Percentiles rank a stretch among this genome's conserved stretches.
These are phyloP conservation scores for Pammene fasciana DNA, from an alignment of 2,888 invertebrate species.

Conservation along the genomic window DNA sequence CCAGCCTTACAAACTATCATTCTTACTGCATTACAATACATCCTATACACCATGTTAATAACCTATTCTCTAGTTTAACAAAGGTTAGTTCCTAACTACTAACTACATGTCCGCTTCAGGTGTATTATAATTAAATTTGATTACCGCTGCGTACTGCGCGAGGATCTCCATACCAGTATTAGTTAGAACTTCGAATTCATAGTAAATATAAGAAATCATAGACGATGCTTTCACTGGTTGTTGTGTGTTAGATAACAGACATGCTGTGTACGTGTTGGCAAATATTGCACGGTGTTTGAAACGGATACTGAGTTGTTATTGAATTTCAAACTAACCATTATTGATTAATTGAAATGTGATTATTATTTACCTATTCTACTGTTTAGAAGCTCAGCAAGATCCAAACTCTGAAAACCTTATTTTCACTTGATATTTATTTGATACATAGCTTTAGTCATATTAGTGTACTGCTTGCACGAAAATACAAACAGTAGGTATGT, in stretches of 20 bases:
- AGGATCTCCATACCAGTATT: background rate
- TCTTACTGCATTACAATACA: too few species aligned
- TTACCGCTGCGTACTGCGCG: background rate
- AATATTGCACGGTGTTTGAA: background rate
- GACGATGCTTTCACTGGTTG: background rate
- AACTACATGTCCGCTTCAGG: constrained; percentile 14
- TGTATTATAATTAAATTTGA: constrained; percentile 23
- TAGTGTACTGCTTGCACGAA: too few species aligned
- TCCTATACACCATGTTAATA: background rate
- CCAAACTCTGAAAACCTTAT: too few species aligned
- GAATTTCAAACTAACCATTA: constrained; percentile 14
- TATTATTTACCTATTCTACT: too few species aligned
- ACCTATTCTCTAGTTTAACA: constrained; percentile 1
- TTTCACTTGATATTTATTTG: too few species aligned
- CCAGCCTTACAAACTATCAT: too few species aligned
- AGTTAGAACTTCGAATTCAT: background rate
- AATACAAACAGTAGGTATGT: too few species aligned
- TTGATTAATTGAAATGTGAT: constrained; percentile 6
- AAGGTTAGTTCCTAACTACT: constrained; percentile 14
- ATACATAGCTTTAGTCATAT: too few species aligned
- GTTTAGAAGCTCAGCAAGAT: too few species aligned
- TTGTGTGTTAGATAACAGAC: background rate
- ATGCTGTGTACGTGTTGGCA: background rate
- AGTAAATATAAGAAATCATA: background rate
- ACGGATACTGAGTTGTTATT: constrained; percentile 8